These are phyloP conservation scores for Parelbella ahira DNA, from an alignment of 2,888 invertebrate genomes.

Conservation along the genomic window DNA sequence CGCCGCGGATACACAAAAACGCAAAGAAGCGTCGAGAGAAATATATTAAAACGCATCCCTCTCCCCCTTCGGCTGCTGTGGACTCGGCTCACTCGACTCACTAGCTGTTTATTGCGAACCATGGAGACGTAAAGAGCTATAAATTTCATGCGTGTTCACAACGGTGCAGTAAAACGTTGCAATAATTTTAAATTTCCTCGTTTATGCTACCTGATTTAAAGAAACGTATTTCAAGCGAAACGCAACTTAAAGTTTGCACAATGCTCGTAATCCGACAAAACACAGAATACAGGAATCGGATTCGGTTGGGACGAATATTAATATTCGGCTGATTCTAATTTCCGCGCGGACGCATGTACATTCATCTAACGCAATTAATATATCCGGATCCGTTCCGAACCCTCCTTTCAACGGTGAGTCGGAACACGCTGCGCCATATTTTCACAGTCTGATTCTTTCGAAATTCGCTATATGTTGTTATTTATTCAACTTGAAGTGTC, in stretches of 20 bases:
- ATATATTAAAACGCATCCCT: slow-evolving; percentile 61
- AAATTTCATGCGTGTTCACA: slow-evolving; percentile 71
- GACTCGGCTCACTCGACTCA: slow-evolving; percentile 46
- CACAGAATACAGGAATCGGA: too few species aligned
- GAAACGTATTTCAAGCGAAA: slow-evolving; percentile 43
- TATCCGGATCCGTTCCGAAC: slow-evolving; percentile 46
- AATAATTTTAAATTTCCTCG: slow-evolving; percentile 63
- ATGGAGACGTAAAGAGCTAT: slow-evolving; percentile 69
- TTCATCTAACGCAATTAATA: slow-evolving; percentile 53
- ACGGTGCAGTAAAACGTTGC: slow-evolving; percentile 69
- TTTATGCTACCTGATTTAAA: slow-evolving; percentile 57
- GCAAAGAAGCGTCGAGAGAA: slow-evolving; percentile 38
- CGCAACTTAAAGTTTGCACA: slow-evolving; percentile 35
- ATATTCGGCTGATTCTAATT: slow-evolving; percentile 54
- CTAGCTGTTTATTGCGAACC: slow-evolving; percentile 68
- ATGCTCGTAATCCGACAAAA: too few species aligned
- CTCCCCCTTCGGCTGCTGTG: too few species aligned
- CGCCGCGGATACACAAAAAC: slow-evolving; percentile 36
- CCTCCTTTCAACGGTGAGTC: slow-evolving; percentile 31
- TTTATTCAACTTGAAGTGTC: slow-evolving; percentile 1
- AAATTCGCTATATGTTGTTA: slow-evolving; percentile 12
- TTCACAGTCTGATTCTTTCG: slow-evolving; percentile 25
- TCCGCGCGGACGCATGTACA: slow-evolving; percentile 57
- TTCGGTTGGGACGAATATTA: too few species aligned
- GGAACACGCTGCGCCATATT: slow-evolving; percentile 16